Evolutionary conservation across 2,888 invertebrate genomes (phyloP).

Genomic region (Lithosia quadra): DNA sequence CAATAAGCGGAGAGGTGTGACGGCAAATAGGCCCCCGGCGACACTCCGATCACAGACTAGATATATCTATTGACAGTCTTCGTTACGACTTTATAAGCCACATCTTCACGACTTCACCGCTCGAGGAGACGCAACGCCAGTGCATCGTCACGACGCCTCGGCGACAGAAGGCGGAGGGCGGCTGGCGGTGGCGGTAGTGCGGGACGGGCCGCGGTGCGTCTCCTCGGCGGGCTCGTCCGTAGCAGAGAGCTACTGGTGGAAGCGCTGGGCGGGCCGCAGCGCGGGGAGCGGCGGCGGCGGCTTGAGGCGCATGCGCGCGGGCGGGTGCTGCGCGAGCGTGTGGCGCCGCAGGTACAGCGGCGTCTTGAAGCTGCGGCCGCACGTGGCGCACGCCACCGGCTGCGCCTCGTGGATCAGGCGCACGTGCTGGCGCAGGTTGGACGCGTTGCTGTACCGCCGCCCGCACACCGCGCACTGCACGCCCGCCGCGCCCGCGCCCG

Average conservation of each 20-base stretch:
- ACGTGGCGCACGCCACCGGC: constrained; percentile 90
- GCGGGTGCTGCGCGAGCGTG: constrained; percentile 90
- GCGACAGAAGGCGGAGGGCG: constrained; percentile 29
- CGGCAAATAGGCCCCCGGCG: constrained; percentile 84
- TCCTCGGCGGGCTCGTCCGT: constrained; percentile 22
- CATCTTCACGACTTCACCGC: constrained; percentile 68
- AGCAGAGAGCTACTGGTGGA: constrained; percentile 63
- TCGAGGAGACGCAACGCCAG: constrained; percentile 59
- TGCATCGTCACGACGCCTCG: constrained; percentile 40
- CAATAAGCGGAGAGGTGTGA: constrained; percentile 85
- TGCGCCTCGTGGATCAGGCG: constrained; percentile 91
- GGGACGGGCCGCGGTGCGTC: not conserved
- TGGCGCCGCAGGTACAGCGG: constrained; percentile 92
- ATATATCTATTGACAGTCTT: constrained; percentile 85
- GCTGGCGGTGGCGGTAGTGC: constrained; percentile 35
- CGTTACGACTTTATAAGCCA: constrained; percentile 75
- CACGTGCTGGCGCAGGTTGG: constrained; percentile 92
- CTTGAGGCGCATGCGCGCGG: constrained; percentile 66
- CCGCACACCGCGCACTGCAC: constrained; percentile 90
- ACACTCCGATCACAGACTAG: constrained; percentile 86
- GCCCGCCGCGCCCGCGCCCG: constrained; percentile 63
- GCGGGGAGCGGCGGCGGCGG: constrained; percentile 72
- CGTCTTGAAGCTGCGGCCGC: constrained; percentile 92
- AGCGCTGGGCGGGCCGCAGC: constrained; percentile 71
- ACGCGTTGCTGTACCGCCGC: constrained; percentile 90